Evolutionary conservation across 2,113 vertebrate species (phyloP).

Genomic region (Porphyrio hochstetteri): DNA sequence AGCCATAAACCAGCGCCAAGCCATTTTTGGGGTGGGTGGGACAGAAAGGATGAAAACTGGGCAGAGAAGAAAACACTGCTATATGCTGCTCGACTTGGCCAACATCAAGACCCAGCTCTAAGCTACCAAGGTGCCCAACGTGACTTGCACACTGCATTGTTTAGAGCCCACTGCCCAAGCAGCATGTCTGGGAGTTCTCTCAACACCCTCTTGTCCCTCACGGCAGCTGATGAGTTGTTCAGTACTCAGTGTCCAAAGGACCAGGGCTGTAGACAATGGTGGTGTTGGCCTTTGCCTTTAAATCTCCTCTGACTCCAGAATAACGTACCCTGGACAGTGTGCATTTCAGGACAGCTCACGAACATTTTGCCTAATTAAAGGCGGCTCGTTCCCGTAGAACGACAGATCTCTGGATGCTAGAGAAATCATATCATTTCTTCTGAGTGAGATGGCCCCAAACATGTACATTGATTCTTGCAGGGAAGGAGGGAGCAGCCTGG

Average conservation of each 20-base stretch:
- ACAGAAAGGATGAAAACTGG: background rate
- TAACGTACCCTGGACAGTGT: background rate
- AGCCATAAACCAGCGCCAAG: background rate
- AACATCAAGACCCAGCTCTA: background rate
- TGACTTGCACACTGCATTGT: background rate
- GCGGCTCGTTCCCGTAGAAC: background rate
- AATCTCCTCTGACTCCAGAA: rapidly evolving
- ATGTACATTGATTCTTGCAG: background rate
- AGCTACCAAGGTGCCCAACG: background rate
- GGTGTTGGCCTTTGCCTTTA: background rate
- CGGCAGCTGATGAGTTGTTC: rapidly evolving
- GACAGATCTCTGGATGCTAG: rapidly evolving
- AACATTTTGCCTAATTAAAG: background rate
- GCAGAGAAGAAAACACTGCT: background rate
- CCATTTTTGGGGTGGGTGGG: background rate
- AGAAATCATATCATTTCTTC: background rate
- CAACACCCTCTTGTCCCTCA: background rate
- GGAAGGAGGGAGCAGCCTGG: background rate
- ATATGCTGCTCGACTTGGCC: background rate
- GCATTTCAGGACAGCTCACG: background rate
- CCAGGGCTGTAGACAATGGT: background rate
- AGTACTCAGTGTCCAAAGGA: background rate
- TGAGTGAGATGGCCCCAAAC: background rate
- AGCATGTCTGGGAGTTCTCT: background rate
- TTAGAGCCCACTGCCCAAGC: background rate